phyloP scores from a whole-genome alignment of 2,888 invertebrate genomes.

The Phorcus lineatus region DNA sequence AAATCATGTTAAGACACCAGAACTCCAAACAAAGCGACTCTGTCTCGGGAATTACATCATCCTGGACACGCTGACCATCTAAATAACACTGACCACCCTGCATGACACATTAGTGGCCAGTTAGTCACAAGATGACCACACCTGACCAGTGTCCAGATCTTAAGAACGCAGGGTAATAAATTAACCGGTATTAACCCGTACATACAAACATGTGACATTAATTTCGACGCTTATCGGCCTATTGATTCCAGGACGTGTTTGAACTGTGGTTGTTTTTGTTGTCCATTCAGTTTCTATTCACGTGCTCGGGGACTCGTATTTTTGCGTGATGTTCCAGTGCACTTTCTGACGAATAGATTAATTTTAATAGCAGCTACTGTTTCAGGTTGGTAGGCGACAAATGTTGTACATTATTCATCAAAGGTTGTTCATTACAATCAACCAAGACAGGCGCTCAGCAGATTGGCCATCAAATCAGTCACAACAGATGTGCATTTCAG shows the following conservation, averaged over 20 bases:
- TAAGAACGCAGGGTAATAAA: constrained; percentile 2
- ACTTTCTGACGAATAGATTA: constrained; percentile 9
- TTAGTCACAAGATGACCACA: constrained; percentile 8
- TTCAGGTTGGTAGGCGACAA: neutral
- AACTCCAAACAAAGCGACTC: neutral
- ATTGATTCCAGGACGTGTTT: constrained; percentile 1
- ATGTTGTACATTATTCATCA: constrained; percentile 2
- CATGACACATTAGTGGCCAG: constrained; percentile 19
- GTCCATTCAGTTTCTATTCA: neutral
- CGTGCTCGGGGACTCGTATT: neutral
- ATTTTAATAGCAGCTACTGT: constrained; percentile 17
- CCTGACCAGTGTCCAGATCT: neutral
- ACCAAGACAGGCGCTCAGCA: neutral
- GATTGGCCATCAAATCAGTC: neutral
- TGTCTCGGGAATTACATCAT: constrained; percentile 1
- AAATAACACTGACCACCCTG: neutral
- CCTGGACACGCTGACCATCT: neutral
- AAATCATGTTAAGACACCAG: neutral
- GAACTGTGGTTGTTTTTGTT: neutral
- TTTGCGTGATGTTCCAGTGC: neutral
- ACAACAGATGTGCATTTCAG: constrained; percentile 16
- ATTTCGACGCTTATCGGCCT: constrained; percentile 13
- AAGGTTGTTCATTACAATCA: neutral
- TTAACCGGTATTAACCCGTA: constrained; percentile 1
- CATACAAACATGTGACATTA: constrained; percentile 6